Base-by-base conservation (phyloP, 2,113 vertebrate species). In the Siniperca chuatsi region DNA sequence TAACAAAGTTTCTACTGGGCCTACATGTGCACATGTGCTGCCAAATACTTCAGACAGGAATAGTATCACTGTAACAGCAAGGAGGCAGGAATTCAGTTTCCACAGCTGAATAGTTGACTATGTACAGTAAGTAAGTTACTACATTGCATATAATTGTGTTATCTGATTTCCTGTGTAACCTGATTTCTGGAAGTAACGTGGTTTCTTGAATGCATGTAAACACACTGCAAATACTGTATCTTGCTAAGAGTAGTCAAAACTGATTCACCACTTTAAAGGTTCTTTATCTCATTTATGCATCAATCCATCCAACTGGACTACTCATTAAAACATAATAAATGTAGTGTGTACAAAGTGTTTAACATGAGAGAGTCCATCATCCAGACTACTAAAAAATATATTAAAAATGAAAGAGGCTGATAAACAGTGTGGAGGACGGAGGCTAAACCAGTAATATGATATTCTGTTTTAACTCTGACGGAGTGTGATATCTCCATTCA, bases 401-500 rank as follows among this genome's bases (percentile, higher is more conserved):
- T 64, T 4, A 42, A 83, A 78, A 60, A 60, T 70, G 25, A 44
- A 66, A 29, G 71, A 72, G 37, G 25, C 35, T 20, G 61, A 82
- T 75, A 79, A 65, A 75, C 55, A 83, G 44, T 10, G 74, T 44
- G 46, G 77, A 23, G 29, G 70, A 78, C 4, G 5, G 79, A 77
- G 70, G 62, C 75, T 73, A 62, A 67, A 61, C 52, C 79, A 52
- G 57, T 71, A 62, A 81, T 85, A 55, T 81, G 42, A 81, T 69
- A 90, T 88, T 86, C 71, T 55, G 69, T 87, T 87, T 87, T 64
- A 91, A 90, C 79, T 84, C 69, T 50, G 52, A 50, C 77, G 55
- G 60, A 73, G 80, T 69, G 65, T 75, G 85, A 88, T 90, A 83
- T 86, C 89, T 93, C 84, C 71, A 81, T 84, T 52, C 76, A 78